phyloP scores from a whole-genome alignment of 37 sponge, comb jelly and placozoan genomes.

The Chondrilla cf. caribensis region DNA sequence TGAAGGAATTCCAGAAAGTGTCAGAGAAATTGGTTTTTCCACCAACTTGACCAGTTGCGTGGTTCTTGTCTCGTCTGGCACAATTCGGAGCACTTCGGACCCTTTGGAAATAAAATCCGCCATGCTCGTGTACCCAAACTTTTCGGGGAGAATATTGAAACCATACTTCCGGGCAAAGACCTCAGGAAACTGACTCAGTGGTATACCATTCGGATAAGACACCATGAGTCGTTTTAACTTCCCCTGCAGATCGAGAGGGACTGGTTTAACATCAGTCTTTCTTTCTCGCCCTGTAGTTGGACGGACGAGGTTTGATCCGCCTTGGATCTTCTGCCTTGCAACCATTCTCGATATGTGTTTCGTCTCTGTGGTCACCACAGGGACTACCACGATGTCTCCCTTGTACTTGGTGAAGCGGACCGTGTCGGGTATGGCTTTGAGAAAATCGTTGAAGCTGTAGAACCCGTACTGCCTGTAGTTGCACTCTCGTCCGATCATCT shows the following conservation, averaged over 20 bases:
- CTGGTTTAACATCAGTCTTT: background rate
- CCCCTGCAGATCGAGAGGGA: constrained; percentile 17
- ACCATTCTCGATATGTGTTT: constrained; percentile 12
- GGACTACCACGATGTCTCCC: background rate
- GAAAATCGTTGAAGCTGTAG: constrained; percentile 8
- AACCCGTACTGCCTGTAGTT: background rate
- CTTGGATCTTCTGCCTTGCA: background rate
- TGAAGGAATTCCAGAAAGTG: background rate
- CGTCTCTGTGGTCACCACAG: constrained; percentile 9
- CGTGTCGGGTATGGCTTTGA: background rate
- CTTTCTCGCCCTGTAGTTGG: too few species aligned
- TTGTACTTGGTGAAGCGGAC: background rate
- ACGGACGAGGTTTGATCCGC: background rate
- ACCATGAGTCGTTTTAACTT: constrained; percentile 14
- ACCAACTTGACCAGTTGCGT: background rate
- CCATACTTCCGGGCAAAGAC: constrained; percentile 25
- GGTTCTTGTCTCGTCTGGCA: background rate
- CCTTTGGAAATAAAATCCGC: background rate
- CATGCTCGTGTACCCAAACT: constrained; percentile 3
- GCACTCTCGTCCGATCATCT: constrained; percentile 9
- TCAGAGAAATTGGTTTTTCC: background rate
- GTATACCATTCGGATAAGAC: constrained; percentile 30
- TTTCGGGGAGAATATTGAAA: constrained; percentile 13
- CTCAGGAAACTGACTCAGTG: constrained; percentile 11
- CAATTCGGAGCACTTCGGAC: background rate